Conservation (phyloP, 2,113 vertebrate species). For the Mustela lutreola region DNA sequence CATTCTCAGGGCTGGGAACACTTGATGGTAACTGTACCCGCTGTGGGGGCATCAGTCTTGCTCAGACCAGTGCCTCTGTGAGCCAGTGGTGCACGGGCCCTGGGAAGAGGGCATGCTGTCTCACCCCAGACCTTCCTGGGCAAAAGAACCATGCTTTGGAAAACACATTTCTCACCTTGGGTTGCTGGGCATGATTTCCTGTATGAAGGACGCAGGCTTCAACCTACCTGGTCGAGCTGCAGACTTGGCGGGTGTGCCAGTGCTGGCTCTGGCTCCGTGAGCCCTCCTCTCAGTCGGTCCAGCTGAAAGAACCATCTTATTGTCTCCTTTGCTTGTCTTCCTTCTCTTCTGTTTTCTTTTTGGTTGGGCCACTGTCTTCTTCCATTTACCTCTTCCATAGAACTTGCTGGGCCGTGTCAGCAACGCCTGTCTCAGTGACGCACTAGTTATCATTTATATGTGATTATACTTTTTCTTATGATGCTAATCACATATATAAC, state of each 20-base stretch:
- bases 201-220: not conserved
- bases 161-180: not conserved
- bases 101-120: not conserved
- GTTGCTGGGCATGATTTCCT: not conserved
- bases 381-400: not conserved
- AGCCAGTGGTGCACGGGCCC: not conserved
- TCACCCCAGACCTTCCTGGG: not conserved
- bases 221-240: too few species aligned
- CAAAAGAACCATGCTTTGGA: constrained; percentile 4
- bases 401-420: not conserved
- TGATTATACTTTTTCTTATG: not conserved
- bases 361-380: not conserved
- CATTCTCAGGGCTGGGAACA: not conserved
- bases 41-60: not conserved
- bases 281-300: too few species aligned
- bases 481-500: not conserved
- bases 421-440: not conserved
- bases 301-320: not conserved
- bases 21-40: not conserved
- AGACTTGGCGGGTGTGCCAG: not conserved
- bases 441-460: not conserved
- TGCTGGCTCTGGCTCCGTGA: not conserved
- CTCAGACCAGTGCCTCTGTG: not conserved
- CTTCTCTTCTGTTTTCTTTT: not conserved
- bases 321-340: not conserved